Conservation (phyloP, 2,888 invertebrate genomes). For the Amblyjoppa fuscipennis region DNA sequence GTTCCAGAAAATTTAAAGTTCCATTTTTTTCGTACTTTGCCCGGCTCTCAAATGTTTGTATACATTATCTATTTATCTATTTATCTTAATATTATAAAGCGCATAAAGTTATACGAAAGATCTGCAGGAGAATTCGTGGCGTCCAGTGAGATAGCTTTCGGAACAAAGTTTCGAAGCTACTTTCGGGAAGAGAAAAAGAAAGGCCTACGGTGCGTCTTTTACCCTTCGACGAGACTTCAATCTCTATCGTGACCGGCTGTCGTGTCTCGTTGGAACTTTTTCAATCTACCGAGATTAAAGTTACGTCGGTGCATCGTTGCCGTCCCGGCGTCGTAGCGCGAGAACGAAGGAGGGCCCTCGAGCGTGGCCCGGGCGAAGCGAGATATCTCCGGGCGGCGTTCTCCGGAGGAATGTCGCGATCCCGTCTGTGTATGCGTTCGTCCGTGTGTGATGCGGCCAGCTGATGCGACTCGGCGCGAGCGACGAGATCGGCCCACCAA, state of each 20-base stretch:
- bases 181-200: neutral
- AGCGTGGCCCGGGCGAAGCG: constrained; percentile 20
- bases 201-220: neutral
- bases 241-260: constrained; percentile 56
- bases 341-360: constrained; percentile 16
- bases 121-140: neutral
- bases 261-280: constrained; percentile 67
- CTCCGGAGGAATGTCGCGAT: neutral
- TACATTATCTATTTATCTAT: too few relatives aligned
- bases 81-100: neutral
- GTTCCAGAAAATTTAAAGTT: too few relatives aligned
- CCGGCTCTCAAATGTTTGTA: too few relatives aligned
- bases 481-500: constrained; percentile 44
- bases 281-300: constrained; percentile 68
- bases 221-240: neutral
- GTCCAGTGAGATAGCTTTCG: neutral
- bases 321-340: constrained; percentile 27
- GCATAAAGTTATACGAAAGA: neutral
- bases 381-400: constrained; percentile 22
- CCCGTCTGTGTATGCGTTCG: neutral
- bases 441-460: neutral
- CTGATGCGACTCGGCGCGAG: constrained; percentile 9
- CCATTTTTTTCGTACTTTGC: too few relatives aligned
- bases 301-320: constrained; percentile 58
- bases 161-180: constrained; percentile 10